These are phyloP conservation scores for Rhabdophis nuchalis DNA, from an alignment of 2,797 vertebrate species.

Conservation along the genomic window DNA sequence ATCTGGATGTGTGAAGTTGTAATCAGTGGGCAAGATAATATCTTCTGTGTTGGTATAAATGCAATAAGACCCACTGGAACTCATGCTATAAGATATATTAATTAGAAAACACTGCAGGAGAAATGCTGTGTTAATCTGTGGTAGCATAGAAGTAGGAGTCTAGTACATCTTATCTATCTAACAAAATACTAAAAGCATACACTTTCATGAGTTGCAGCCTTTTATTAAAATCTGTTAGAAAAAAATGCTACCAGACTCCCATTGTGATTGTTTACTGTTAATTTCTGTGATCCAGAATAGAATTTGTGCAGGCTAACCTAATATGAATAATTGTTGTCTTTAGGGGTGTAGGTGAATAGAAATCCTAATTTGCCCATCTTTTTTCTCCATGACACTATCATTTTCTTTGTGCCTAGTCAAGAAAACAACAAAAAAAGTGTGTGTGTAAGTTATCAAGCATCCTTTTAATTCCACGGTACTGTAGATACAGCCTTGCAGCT, in stretches of 20 bases:
- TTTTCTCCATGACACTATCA: background rate
- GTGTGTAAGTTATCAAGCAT: no score
- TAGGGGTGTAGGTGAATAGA: background rate
- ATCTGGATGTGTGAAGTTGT: background rate
- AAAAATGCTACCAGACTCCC: background rate
- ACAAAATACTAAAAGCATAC: background rate
- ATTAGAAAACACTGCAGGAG: background rate
- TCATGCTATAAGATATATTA: background rate
- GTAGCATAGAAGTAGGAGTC: background rate
- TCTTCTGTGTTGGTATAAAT: background rate
- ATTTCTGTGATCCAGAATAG: background rate
- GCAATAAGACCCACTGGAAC: background rate
- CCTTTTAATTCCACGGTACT: background rate
- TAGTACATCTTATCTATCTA: background rate
- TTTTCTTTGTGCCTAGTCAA: background rate
- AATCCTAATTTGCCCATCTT: background rate
- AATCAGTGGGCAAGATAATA: background rate
- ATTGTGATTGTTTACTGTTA: background rate
- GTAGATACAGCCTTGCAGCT: background rate
- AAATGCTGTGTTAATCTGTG: background rate
- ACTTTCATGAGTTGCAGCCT: background rate
- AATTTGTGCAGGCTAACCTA: background rate
- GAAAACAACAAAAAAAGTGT: background rate
- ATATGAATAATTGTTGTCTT: slow-evolving; percentile 9
- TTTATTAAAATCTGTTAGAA: background rate